Percentiles rank a stretch among this genome's conserved stretches.
These are phyloP conservation scores for Champsocephalus esox DNA, from an alignment of 2,797 vertebrate genomes.

Conservation along the genomic window DNA sequence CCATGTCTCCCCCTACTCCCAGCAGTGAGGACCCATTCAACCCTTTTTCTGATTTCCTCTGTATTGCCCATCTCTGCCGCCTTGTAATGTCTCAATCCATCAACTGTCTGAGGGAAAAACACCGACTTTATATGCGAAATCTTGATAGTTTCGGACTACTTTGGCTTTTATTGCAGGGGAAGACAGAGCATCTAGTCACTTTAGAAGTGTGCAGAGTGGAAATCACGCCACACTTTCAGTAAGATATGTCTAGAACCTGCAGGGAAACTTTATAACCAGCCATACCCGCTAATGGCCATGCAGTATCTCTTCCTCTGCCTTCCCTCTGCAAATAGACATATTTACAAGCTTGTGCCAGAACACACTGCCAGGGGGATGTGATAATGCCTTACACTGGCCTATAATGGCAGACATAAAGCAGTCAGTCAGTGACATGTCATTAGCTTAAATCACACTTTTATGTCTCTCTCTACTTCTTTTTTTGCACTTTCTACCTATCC, in stretches of 20 bases:
- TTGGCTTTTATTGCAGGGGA: constrained; percentile 19
- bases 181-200: constrained; percentile 18
- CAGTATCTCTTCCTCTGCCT: constrained; percentile 27
- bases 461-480: constrained; percentile 65
- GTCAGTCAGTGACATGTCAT: constrained; percentile 79
- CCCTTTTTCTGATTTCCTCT: constrained; percentile 10
- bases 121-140: constrained; percentile 40
- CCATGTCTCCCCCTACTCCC: constrained; percentile 50
- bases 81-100: constrained; percentile 47
- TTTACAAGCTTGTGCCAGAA: constrained; percentile 41
- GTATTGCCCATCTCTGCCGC: constrained; percentile 29
- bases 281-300: constrained; percentile 31
- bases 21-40: constrained; percentile 28
- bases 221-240: constrained; percentile 13
- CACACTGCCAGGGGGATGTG: constrained; percentile 55
- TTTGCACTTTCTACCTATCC: constrained; percentile 46
- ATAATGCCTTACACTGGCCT: constrained; percentile 68
- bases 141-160: constrained; percentile 4
- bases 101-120: constrained; percentile 20
- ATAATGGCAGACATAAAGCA: constrained; percentile 80
- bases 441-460: constrained; percentile 83
- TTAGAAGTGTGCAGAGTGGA: constrained; percentile 2
- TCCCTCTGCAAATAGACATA: constrained; percentile 14
- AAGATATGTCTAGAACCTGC: constrained; percentile 23
- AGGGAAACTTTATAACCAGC: constrained; percentile 34